Percentiles rank a stretch among this genome's conserved stretches.
phyloP scores from a whole-genome alignment of 2,113 vertebrate species.

The Rhadina sibilatrix region DNA sequence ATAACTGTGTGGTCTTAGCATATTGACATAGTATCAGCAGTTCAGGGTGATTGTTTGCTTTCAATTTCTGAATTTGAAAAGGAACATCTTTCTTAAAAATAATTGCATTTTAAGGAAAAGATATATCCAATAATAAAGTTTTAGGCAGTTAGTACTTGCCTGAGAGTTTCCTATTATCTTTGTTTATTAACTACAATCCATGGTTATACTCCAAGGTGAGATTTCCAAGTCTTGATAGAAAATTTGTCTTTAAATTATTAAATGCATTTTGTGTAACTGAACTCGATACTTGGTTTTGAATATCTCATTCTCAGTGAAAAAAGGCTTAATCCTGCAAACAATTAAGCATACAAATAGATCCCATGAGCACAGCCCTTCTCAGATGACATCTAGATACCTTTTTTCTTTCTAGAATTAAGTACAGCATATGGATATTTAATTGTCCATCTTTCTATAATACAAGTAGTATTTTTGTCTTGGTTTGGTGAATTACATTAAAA shows the following conservation, averaged over 20 bases:
- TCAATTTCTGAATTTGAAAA: neutral
- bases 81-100: neutral
- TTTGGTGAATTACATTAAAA: neutral
- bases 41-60: neutral
- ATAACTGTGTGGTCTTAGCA: neutral
- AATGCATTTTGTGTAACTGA: neutral
- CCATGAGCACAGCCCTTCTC: neutral
- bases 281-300: neutral
- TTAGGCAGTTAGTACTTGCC: neutral
- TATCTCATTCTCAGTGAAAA: neutral
- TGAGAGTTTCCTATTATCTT: neutral
- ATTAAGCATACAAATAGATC: neutral
- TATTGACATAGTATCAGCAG: neutral
- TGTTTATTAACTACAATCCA: neutral
- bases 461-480: neutral
- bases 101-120: neutral
- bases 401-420: neutral
- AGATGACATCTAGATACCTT: neutral
- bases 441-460: neutral
- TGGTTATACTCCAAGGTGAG: neutral
- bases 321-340: neutral
- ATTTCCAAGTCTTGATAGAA: neutral
- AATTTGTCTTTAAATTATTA: neutral
- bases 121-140: neutral
- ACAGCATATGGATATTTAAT: neutral